phyloP scores from a whole-genome alignment of 2,888 invertebrate genomes.

The Eulithis testata region DNA sequence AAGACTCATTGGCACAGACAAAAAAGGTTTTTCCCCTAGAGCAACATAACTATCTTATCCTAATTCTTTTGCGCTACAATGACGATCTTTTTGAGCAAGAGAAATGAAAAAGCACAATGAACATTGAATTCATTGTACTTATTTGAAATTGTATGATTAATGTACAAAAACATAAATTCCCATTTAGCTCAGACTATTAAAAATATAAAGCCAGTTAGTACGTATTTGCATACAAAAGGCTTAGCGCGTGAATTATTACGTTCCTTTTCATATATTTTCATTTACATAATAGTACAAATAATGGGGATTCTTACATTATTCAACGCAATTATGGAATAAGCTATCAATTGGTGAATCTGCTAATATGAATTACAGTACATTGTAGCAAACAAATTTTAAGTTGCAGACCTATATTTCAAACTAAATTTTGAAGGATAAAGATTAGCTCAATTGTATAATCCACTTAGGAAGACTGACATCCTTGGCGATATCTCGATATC shows the following conservation, averaged over 20 bases:
- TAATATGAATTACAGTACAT: neutral
- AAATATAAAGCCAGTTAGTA: conserved; percentile 17
- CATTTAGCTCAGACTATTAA: conserved; percentile 11
- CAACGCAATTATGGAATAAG: conserved; percentile 13
- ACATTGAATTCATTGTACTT: neutral
- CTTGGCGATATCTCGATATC: too few species aligned
- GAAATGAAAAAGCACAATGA: too few species aligned
- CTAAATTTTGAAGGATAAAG: too few species aligned
- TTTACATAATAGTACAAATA: conserved; percentile 19
- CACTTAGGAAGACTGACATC: too few species aligned
- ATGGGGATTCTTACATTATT: conserved; percentile 14
- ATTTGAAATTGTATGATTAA: neutral
- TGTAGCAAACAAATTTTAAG: neutral
- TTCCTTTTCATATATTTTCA: conserved; percentile 21
- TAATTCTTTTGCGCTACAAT: too few species aligned
- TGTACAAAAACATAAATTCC: conserved; percentile 12
- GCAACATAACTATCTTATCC: too few species aligned
- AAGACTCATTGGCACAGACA: too few species aligned
- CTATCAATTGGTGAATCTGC: neutral
- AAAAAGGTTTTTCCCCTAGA: too few species aligned
- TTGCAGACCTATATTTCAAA: too few species aligned
- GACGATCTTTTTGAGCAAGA: too few species aligned
- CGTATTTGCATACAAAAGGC: conserved; percentile 37
- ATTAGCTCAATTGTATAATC: too few species aligned
- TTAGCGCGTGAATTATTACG: conserved; percentile 34